A percentile compares a stretch with the other conserved stretches of the same genome.
Conservation (phyloP, 1,140 invertebrate genomes). For the Pseudoatta argentina region DNA sequence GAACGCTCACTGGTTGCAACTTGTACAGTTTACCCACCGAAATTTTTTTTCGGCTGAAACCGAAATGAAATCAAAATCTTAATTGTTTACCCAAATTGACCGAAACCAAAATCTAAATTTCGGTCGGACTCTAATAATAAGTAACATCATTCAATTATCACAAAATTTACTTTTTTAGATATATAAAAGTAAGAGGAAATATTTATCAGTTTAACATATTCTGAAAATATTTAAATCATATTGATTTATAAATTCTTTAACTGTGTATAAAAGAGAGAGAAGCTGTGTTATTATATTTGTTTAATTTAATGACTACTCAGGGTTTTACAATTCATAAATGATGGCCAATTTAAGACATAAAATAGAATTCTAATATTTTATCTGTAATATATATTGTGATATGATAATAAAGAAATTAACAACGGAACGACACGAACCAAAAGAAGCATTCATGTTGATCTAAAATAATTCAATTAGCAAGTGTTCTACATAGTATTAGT, state of each 20-base stretch:
- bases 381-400: slow-evolving; percentile 43
- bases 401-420: slow-evolving; percentile 33
- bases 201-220: slow-evolving; percentile 2
- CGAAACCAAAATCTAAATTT: too few relatives aligned
- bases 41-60: too few relatives aligned
- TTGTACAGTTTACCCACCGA: too few relatives aligned
- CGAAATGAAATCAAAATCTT: too few relatives aligned
- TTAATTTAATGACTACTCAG: slow-evolving; percentile 53
- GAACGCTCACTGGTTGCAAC: too few relatives aligned
- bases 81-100: too few relatives aligned
- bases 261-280: neutral
- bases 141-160: neutral
- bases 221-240: neutral
- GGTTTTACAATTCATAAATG: slow-evolving; percentile 47
- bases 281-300: neutral
- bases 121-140: neutral
- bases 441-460: slow-evolving; percentile 11
- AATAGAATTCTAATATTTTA: slow-evolving; percentile 48
- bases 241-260: slow-evolving; percentile 30
- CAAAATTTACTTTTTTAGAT: neutral
- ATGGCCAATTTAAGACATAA: slow-evolving; percentile 45
- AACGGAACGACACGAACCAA: neutral
- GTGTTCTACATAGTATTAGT: neutral
- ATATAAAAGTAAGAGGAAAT: neutral
- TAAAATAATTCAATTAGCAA: neutral